phyloP scores from a whole-genome alignment of 2,797 vertebrate genomes.

The Hippopotamyrus pictus region DNA sequence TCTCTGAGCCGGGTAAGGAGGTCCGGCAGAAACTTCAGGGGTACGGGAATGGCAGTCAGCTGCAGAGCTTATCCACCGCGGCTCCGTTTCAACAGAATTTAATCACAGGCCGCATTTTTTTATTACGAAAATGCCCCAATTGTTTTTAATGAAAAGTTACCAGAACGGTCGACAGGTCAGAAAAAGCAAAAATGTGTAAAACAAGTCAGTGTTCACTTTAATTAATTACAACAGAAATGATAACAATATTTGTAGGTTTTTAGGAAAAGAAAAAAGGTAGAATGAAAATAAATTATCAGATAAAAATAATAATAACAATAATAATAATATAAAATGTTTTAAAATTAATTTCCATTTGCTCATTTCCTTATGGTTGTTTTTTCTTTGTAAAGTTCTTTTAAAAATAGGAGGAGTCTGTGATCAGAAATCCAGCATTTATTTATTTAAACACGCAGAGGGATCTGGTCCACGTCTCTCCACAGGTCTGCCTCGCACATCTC shows the following conservation, averaged over 20 bases:
- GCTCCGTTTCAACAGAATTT: neutral
- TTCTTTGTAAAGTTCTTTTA: constrained; percentile 62
- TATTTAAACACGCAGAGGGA: constrained; percentile 26
- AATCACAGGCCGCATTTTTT: constrained; percentile 39
- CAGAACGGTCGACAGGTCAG: constrained; percentile 66
- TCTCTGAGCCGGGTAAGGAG: neutral
- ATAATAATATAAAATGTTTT: constrained; percentile 69
- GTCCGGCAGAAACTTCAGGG: neutral
- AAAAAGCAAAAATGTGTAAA: constrained; percentile 62
- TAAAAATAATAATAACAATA: constrained; percentile 76
- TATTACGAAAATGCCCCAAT: constrained; percentile 71
- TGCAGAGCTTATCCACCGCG: constrained; percentile 11
- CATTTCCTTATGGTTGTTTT: constrained; percentile 37
- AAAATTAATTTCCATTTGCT: constrained; percentile 68
- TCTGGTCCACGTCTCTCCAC: constrained; percentile 21
- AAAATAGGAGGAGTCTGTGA: constrained; percentile 57
- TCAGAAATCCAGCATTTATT: constrained; percentile 67
- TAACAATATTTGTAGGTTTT: constrained; percentile 65
- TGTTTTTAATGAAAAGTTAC: constrained; percentile 71
- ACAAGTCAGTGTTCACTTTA: constrained; percentile 65
- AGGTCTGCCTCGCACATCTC: constrained; percentile 35
- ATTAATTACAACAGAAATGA: constrained; percentile 65
- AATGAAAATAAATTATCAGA: constrained; percentile 80
- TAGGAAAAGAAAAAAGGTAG: constrained; percentile 61
- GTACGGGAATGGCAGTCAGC: neutral